These are phyloP conservation scores for Bubo blakistoni DNA, from an alignment of 2,113 vertebrate species.

Conservation along the genomic window DNA sequence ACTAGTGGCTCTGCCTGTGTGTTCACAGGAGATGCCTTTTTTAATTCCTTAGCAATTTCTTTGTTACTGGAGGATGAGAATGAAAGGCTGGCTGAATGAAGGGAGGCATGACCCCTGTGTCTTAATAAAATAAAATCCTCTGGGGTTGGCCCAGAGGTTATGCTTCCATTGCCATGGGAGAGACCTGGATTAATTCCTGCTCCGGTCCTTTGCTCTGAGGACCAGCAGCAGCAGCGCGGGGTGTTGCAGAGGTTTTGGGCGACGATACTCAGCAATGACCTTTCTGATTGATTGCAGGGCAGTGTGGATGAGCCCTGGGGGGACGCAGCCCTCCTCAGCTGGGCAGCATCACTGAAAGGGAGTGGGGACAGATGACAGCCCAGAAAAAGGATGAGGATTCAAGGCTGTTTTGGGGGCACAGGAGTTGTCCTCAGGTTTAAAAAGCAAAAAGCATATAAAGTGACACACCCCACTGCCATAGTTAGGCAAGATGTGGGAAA, in stretches of 20 bases:
- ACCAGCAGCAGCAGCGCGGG: neutral
- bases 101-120: neutral
- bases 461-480: neutral
- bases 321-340: neutral
- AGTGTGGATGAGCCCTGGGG: neutral
- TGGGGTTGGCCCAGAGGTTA: neutral
- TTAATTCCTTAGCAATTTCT: constrained; percentile 41
- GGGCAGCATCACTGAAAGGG: accelerated
- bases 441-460: neutral
- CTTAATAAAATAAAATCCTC: constrained; percentile 44
- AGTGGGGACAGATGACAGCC: neutral
- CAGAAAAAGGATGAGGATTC: neutral
- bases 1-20: neutral
- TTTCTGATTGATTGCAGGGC: neutral
- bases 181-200: constrained; percentile 27
- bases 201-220: neutral
- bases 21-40: neutral
- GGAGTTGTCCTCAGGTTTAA: neutral
- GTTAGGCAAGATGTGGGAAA: constrained; percentile 43
- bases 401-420: neutral
- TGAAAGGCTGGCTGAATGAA: constrained; percentile 8
- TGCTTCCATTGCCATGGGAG: neutral
- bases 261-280: neutral
- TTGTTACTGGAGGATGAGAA: neutral
- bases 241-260: neutral